These are phyloP conservation scores for Atta texana DNA, from an alignment of 1,140 invertebrate species.

Conservation along the genomic window DNA sequence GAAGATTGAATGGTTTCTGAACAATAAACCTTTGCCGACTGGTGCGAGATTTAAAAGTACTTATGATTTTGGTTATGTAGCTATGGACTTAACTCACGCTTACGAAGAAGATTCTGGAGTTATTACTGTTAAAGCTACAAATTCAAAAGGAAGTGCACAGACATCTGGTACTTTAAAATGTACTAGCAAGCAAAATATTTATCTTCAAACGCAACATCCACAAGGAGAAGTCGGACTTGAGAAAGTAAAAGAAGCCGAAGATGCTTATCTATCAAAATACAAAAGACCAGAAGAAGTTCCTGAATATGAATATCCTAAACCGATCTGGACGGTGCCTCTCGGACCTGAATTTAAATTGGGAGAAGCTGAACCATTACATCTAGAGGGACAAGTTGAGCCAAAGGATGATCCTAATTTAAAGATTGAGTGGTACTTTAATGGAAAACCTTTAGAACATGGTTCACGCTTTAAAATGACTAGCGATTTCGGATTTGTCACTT, in stretches of 20 bases:
- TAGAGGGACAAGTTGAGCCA: constrained; percentile 97
- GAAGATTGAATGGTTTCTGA: constrained; percentile 96
- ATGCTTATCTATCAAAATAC: constrained; percentile 90
- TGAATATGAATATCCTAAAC: constrained; percentile 93
- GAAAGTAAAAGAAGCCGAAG: constrained; percentile 94
- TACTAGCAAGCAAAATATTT: constrained; percentile 92
- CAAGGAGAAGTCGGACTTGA: constrained; percentile 94
- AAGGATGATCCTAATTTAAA: constrained; percentile 98
- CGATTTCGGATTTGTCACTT: constrained; percentile 97
- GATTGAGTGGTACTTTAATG: constrained; percentile 98
- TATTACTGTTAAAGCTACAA: constrained; percentile 96
- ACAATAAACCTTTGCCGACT: constrained; percentile 92
- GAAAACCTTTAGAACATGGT: constrained; percentile 94
- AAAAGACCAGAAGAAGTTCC: constrained; percentile 89
- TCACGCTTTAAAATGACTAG: constrained; percentile 95
- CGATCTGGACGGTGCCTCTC: constrained; percentile 94
- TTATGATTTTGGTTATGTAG: constrained; percentile 96
- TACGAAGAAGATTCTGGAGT: constrained; percentile 96
- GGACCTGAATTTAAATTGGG: constrained; percentile 93
- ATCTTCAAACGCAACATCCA: constrained; percentile 95
- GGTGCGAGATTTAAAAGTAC: constrained; percentile 94
- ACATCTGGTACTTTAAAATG: constrained; percentile 95
- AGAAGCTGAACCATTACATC: constrained; percentile 95
- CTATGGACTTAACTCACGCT: constrained; percentile 92
- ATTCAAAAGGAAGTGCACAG: constrained; percentile 94